Evolutionary conservation across 53 echinoderm and acorn worm genomes (phyloP).

Genomic region (Zoroaster sp.): DNA sequence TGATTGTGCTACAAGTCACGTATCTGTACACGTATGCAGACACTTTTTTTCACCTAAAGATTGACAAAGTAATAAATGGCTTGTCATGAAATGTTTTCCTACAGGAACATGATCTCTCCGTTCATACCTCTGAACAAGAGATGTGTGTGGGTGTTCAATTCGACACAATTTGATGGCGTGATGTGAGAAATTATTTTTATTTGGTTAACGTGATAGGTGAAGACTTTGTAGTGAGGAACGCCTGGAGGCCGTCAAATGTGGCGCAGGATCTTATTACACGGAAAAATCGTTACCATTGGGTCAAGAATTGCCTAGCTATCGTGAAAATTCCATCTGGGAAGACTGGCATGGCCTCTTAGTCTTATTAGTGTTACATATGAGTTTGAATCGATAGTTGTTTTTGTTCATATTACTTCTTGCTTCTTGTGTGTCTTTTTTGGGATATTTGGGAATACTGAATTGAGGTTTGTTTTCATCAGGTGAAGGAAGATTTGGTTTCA

Average conservation of each 20-base stretch:
- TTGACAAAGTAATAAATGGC: not conserved
- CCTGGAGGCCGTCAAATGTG: not conserved
- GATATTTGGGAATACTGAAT: not conserved
- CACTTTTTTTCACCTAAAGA: not conserved
- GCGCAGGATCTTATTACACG: not conserved
- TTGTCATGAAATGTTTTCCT: not conserved
- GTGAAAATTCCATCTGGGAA: not conserved
- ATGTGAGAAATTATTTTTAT: not conserved
- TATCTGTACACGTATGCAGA: not conserved
- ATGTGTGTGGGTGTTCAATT: not conserved
- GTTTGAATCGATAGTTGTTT: slow-evolving; percentile 5
- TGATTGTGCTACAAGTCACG: not conserved
- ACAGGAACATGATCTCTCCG: not conserved
- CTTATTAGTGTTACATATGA: not conserved
- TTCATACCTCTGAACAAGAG: not conserved
- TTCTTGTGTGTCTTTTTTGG: not conserved
- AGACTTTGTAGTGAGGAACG: not conserved
- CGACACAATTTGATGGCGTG: not conserved
- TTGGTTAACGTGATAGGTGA: slow-evolving; percentile 15
- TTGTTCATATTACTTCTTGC: not conserved
- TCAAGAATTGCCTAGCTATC: slow-evolving; percentile 16
- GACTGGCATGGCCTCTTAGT: not conserved
- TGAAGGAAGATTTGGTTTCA: not conserved
- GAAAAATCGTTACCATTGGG: slow-evolving; percentile 13
- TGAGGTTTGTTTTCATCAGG: not conserved